Base-by-base conservation (phyloP, 2,888 invertebrate genomes). In the Leucophenga montana region DNA sequence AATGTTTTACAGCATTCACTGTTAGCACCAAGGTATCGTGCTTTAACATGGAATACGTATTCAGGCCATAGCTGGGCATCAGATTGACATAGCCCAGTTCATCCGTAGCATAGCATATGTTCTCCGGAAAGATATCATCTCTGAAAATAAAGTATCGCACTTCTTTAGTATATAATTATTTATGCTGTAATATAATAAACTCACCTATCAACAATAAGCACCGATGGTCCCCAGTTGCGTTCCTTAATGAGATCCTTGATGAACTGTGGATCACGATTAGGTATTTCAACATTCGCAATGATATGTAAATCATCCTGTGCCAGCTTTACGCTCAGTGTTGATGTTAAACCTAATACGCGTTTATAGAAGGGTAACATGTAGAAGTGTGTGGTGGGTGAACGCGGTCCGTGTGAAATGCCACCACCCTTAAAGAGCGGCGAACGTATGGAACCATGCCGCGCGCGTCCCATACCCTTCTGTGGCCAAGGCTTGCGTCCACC, bases 41-140 rank as follows among this genome's bases (percentile, higher is more conserved):
- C 89, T 99, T 99, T 73, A 99, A 87, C 95, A 99, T 97, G 46
- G 98, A 97, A 89, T 94, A 95, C 0, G 98, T 97, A 90, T 99
- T 99, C 16, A 99, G 90, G 83, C 97, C 96, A 90, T 97, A 99
- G 0, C 94, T 93, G 11, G 99, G 99, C 96, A 99, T 97, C 27
- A 98, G 90, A 88, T 96, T 99, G 48, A 97, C 92, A 85, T 96
- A 94, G 48, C 92, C 92, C n/a, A 98, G 90, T 3, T 86, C 78
- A 78, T 95, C 93, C 3, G 94, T 92, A 1, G 98, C 98, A 44
- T 92, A 89, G 57, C 95, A 93, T 74, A 99, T 95, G 86, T 98
- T 98, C 74, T 92, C 90, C 0, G 98, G 95, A 90, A 97, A 95
- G 65, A 94, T 90, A 85, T 98, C 98, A 56, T 91, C 91, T 77